Base-by-base conservation (phyloP, 2,888 invertebrate species). In the Trisateles emortualis region DNA sequence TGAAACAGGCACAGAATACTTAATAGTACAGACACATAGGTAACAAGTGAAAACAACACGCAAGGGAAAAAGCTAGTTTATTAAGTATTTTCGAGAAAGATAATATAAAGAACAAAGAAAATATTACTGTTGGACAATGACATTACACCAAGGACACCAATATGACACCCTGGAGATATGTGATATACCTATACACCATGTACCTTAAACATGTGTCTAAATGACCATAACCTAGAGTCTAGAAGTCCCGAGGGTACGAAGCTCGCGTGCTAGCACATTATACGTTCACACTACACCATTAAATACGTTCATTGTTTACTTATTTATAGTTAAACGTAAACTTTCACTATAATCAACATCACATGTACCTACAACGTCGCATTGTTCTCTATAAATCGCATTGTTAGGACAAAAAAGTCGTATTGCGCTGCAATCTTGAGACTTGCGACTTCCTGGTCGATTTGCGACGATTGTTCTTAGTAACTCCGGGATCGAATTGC, bases 311-410 rank as follows among this genome's bases (percentile, higher is more conserved):
- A 51, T 56, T 70, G 59, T 70, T 66, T 66, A 56, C 53, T 62
- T 62, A 56, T 66, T 56, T 67, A 54, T 52, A 59, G 52, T 70
- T 65, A 55, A 57, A 61, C 64, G 68, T 66, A 74, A 74, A 80
- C 84, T 85, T 85, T 84, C 84, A 75, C 83, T 74, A 62, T 76
- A 78, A 81, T 79, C 67, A 73, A 69, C 68, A 33, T 65, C 61
- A 75, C 65, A 75, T 65, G 67, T 74, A 73, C 9, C 8, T 26
- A 26, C 26, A 75, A 75, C 76, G 78, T 81, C 73, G 68, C 77
- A 84, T 86, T 86, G 87, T 86, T 84, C 79, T 78, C 72, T 62
- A 73, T 76, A 77, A 81, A 83, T 78, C 68, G 78, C 74, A 80
- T 81, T 83, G 83, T 81, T 78, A 64, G 73, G 65, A 68, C 72